phyloP scores from a whole-genome alignment of 1,140 invertebrate genomes.

The Rhagoletis pomonella region DNA sequence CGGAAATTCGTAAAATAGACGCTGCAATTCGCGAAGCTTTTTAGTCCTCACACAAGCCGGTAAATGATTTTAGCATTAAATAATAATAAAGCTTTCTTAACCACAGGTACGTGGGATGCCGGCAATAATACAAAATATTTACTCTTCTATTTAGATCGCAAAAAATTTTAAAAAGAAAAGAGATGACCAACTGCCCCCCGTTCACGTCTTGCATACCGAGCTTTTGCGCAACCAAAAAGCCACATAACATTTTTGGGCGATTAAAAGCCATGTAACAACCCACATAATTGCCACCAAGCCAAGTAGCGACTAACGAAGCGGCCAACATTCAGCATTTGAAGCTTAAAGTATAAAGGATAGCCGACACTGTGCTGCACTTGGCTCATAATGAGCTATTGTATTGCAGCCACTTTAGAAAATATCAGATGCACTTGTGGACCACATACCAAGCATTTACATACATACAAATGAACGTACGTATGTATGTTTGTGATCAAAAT shows the following conservation, averaged over 20 bases:
- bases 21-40: no score
- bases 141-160: no score
- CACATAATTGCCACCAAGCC: not conserved
- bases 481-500: no score
- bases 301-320: not conserved
- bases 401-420: constrained; percentile 37
- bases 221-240: not conserved
- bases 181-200: no score
- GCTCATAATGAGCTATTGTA: constrained; percentile 30
- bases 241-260: constrained; percentile 13
- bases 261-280: not conserved
- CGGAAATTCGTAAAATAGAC: no score
- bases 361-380: not conserved
- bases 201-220: no score
- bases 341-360: not conserved
- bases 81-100: no score
- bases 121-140: no score
- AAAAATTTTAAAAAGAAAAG: no score
- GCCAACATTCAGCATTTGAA: not conserved
- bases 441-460: not conserved
- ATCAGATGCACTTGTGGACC: constrained; percentile 15
- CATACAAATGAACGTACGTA: not conserved
- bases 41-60: no score
- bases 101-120: no score
- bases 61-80: no score